phyloP scores from a whole-genome alignment of 2,797 vertebrate species.

The Poeciliopsis paucimaculata region DNA sequence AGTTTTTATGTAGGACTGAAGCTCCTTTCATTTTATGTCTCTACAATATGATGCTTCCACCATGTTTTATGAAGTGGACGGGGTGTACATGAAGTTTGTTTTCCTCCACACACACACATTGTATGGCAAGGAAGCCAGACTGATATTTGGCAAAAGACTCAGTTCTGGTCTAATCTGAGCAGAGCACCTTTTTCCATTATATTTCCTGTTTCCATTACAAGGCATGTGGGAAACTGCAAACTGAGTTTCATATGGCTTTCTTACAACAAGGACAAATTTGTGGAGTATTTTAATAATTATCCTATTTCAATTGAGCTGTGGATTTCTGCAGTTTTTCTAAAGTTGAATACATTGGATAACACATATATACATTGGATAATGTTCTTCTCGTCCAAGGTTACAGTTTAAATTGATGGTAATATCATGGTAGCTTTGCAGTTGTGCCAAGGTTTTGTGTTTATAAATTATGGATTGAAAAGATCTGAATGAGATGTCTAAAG shows the following conservation, averaged over 20 bases:
- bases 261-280: background rate
- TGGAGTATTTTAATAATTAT: background rate
- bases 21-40: background rate
- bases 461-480: background rate
- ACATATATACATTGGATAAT: background rate
- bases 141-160: background rate
- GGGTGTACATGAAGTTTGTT: background rate
- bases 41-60: background rate
- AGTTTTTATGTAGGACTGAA: background rate
- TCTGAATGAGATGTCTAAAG: background rate
- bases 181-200: background rate
- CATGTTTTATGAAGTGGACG: background rate
- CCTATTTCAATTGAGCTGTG: background rate
- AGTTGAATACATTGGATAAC: background rate
- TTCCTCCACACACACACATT: background rate
- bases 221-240: background rate
- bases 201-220: background rate
- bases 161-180: background rate
- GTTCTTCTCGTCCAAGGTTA: background rate
- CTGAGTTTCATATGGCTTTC: background rate
- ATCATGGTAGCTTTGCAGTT: background rate
- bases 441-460: background rate
- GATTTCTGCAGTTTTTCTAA: background rate
- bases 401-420: background rate
- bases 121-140: no score